A percentile compares a stretch with the other conserved stretches of the same genome.
These are phyloP conservation scores for Ditylenchus weischeri DNA, from an alignment of 2,888 invertebrate genomes.

Conservation along the genomic window DNA sequence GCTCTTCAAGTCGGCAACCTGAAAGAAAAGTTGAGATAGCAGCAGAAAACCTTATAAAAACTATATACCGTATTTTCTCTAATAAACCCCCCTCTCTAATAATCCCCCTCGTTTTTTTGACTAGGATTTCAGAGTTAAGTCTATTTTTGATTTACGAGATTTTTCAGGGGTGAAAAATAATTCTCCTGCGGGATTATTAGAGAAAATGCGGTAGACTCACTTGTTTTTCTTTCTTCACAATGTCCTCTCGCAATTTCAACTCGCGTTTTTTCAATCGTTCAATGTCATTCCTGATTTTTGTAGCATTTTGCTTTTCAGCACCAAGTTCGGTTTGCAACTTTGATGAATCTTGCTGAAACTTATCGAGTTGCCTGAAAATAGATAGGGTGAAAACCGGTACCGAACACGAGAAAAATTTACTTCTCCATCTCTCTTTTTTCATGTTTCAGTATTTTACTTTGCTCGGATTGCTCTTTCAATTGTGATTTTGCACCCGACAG, in stretches of 20 bases:
- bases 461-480: slow-evolving; percentile 15
- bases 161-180: too few species aligned
- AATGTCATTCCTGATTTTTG: slow-evolving; percentile 17
- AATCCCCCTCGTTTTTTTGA: too few species aligned
- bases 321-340: slow-evolving; percentile 10
- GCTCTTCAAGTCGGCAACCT: slow-evolving; percentile 31
- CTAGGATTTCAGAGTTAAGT: too few species aligned
- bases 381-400: background rate
- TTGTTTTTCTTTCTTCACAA: slow-evolving; percentile 21
- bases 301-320: slow-evolving; percentile 9
- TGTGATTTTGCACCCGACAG: slow-evolving; percentile 8
- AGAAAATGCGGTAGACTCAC: background rate
- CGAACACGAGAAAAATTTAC: background rate
- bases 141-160: too few species aligned
- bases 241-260: slow-evolving; percentile 27
- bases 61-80: too few species aligned
- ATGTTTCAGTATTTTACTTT: slow-evolving; percentile 13
- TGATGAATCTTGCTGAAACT: slow-evolving; percentile 10
- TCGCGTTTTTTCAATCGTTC: slow-evolving; percentile 21
- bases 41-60: background rate
- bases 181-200: too few species aligned
- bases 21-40: background rate
- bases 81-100: too few species aligned
- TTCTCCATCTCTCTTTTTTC: slow-evolving; percentile 18
- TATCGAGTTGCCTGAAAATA: slow-evolving; percentile 17